Percentiles rank a stretch among this genome's conserved stretches.
Evolutionary conservation across 2,113 vertebrate species (phyloP).

Genomic region (Lutjanus erythropterus): DNA sequence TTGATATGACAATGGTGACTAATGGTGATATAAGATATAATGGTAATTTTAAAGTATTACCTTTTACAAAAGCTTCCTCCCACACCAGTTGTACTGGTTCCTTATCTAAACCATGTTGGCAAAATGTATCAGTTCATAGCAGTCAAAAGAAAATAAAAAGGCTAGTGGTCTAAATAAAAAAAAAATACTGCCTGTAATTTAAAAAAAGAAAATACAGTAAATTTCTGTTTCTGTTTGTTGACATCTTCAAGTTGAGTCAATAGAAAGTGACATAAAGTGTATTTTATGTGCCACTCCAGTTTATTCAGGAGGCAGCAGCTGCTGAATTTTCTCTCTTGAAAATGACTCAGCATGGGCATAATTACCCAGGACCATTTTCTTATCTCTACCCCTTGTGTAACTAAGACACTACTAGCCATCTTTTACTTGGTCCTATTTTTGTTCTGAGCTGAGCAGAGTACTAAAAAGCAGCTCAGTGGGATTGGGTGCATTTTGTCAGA

Average conservation of each 20-base stretch:
- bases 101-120: not conserved
- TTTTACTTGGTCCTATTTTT: conserved; percentile 64
- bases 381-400: conserved; percentile 74
- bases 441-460: conserved; percentile 40
- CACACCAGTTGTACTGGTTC: not conserved
- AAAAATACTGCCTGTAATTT: not conserved
- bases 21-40: not conserved
- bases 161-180: not conserved
- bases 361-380: conserved; percentile 67
- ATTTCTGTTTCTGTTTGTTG: too few relatives aligned
- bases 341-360: conserved; percentile 71
- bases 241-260: too few relatives aligned
- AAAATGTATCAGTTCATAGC: not conserved
- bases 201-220: not conserved
- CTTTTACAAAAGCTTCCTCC: not conserved
- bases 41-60: not conserved
- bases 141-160: not conserved
- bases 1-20: not conserved
- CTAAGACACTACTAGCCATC: conserved; percentile 59
- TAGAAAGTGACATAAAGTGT: conserved; percentile 7
- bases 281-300: conserved; percentile 29
- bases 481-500: conserved; percentile 55
- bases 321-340: conserved; percentile 57
- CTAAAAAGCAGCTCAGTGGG: conserved; percentile 57
- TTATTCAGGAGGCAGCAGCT: conserved; percentile 70